phyloP scores from a whole-genome alignment of 2,888 invertebrate genomes.

The Heliconius charithonia region DNA sequence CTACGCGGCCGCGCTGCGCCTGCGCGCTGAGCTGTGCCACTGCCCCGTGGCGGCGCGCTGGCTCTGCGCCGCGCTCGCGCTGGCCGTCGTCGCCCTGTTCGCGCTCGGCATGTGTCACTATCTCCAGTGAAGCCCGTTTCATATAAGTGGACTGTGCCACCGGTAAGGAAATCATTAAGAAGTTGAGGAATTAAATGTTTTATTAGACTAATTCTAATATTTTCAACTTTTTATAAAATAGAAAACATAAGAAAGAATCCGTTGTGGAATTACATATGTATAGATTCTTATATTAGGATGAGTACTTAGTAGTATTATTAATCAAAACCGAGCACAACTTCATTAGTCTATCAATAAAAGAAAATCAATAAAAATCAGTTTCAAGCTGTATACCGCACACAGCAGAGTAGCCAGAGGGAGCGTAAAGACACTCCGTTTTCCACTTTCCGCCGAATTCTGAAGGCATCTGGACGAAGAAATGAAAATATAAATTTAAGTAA shows the following conservation, averaged over 20 bases:
- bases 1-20: constrained; percentile 89
- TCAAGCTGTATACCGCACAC: too few relatives aligned
- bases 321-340: background rate
- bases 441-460: too few relatives aligned
- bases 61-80: constrained; percentile 85
- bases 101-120: constrained; percentile 89
- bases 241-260: background rate
- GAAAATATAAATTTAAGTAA: too few relatives aligned
- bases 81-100: constrained; percentile 84
- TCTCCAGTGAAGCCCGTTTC: constrained; percentile 66
- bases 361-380: background rate
- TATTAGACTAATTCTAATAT: background rate
- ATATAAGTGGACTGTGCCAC: too few relatives aligned
- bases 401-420: too few relatives aligned
- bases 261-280: background rate
- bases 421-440: too few relatives aligned
- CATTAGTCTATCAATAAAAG: background rate
- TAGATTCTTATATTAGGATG: background rate
- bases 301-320: background rate
- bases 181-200: background rate
- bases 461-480: too few relatives aligned
- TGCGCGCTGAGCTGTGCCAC: constrained; percentile 89
- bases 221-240: background rate
- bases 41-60: constrained; percentile 89
- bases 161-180: too few relatives aligned